Percentiles rank a stretch among this genome's conserved stretches.
Conservation (phyloP, 2,113 vertebrate species). For the Philantomba maxwellii region DNA sequence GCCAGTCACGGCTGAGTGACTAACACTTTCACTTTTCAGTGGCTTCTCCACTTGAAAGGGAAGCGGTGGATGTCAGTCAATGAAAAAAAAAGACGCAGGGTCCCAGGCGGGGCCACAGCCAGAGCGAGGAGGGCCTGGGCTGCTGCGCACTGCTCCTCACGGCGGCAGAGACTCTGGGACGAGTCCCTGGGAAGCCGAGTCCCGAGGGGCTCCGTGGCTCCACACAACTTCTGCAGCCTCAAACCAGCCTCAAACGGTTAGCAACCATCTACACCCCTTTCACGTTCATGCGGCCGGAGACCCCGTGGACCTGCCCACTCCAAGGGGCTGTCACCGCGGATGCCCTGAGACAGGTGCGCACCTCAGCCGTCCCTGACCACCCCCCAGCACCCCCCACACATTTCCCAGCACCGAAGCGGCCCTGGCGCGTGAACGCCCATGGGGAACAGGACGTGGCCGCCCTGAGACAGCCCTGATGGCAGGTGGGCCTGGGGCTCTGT, state of each 20-base stretch:
- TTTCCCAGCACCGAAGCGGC: not conserved
- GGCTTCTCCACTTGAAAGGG: not conserved
- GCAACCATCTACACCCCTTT: not conserved
- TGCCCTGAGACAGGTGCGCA: no score
- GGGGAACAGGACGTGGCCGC: not conserved
- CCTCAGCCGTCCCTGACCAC: not conserved
- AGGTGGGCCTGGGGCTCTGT: not conserved
- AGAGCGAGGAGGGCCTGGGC: not conserved
- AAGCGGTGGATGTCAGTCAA: not conserved
- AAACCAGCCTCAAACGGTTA: not conserved
- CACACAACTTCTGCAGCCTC: not conserved
- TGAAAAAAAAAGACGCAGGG: not conserved
- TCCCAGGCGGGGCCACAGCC: fast-evolving
- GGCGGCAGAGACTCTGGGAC: not conserved
- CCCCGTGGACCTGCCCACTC: not conserved
- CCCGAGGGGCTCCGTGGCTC: not conserved
- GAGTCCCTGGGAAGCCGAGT: not conserved
- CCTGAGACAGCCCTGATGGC: not conserved
- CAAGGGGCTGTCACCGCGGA: not conserved
- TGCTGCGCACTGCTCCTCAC: fast-evolving
- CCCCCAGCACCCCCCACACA: no score
- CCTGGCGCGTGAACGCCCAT: fast-evolving
- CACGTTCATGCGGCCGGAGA: no score
- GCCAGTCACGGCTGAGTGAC: not conserved
- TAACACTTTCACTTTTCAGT: not conserved